These are phyloP conservation scores for Anisognathus igniventris DNA, from an alignment of 2,797 vertebrate genomes.

Conservation along the genomic window DNA sequence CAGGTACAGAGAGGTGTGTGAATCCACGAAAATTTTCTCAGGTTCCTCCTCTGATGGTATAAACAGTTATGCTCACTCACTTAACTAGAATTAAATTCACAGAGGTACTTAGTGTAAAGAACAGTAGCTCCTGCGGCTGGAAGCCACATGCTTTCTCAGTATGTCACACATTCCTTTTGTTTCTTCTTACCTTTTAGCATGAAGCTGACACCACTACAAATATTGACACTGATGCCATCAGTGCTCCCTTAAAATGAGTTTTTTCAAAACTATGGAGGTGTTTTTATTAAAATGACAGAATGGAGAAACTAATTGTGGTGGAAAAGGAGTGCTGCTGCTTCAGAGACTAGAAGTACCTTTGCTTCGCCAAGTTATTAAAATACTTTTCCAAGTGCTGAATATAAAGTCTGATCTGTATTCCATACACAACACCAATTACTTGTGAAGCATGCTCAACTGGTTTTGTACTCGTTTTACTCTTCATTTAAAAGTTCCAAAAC, in stretches of 20 bases:
- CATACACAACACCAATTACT: conserved; percentile 40
- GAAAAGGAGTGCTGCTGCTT: conserved; percentile 22
- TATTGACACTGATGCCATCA: not conserved
- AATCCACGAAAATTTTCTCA: conserved; percentile 58
- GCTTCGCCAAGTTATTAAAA: conserved; percentile 36
- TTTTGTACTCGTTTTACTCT: conserved; percentile 41
- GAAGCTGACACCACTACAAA: not conserved
- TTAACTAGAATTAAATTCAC: conserved; percentile 19
- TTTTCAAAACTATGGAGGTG: not conserved
- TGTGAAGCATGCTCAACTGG: not conserved
- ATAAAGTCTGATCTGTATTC: conserved; percentile 46
- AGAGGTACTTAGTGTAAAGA: conserved; percentile 6
- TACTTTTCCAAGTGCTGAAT: conserved; percentile 52
- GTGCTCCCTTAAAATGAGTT: not conserved
- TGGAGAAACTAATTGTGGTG: conserved; percentile 34
- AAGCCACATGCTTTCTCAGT: not conserved
- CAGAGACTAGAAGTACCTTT: conserved; percentile 37
- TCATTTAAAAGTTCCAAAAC: conserved; percentile 36
- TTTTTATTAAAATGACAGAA: conserved; percentile 26
- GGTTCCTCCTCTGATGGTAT: conserved; percentile 55
- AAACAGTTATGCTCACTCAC: conserved; percentile 57
- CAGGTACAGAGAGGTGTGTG: conserved; percentile 2
- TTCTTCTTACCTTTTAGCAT: not conserved
- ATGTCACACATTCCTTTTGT: not conserved
- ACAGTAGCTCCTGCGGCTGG: not conserved